Conservation (phyloP, 2,113 vertebrate genomes). For the Gracilinanus agilis region DNA sequence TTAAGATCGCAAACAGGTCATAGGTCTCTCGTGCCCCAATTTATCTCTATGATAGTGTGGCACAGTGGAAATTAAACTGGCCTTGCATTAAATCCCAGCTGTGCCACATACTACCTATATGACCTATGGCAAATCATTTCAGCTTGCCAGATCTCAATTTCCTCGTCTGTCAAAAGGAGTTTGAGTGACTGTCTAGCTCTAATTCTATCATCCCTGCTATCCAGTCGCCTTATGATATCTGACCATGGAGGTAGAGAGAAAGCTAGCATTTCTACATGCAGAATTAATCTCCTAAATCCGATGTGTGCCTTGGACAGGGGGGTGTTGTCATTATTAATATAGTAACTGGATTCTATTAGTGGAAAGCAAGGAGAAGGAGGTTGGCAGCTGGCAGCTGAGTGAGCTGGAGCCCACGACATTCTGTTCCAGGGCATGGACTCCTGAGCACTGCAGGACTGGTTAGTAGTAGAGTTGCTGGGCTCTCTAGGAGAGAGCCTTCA, state of each 20-base stretch:
- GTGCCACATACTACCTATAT: background rate
- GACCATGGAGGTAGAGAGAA: background rate
- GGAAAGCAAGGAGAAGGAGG: constrained; percentile 53
- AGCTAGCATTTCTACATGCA: constrained; percentile 29
- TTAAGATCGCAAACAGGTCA: background rate
- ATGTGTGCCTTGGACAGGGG: constrained; percentile 14
- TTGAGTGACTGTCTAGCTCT: background rate
- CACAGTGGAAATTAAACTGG: background rate
- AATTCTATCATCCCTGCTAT: background rate
- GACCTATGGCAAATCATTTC: background rate
- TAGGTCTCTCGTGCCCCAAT: background rate
- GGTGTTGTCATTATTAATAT: constrained; percentile 39
- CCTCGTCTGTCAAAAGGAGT: background rate
- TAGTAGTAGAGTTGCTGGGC: background rate
- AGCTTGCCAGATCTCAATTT: background rate
- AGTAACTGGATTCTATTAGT: constrained; percentile 72
- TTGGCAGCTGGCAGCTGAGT: constrained; percentile 55
- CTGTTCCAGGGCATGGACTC: constrained; percentile 12
- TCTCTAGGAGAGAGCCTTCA: background rate
- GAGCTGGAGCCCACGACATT: constrained; percentile 17
- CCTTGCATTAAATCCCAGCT: background rate
- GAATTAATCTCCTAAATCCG: constrained; percentile 27
- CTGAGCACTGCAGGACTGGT: background rate
- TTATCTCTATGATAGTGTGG: background rate
- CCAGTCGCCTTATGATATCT: constrained; percentile 15